Evolutionary conservation across 2,888 invertebrate genomes (phyloP).

Genomic region (Podotricha telesiphe): DNA sequence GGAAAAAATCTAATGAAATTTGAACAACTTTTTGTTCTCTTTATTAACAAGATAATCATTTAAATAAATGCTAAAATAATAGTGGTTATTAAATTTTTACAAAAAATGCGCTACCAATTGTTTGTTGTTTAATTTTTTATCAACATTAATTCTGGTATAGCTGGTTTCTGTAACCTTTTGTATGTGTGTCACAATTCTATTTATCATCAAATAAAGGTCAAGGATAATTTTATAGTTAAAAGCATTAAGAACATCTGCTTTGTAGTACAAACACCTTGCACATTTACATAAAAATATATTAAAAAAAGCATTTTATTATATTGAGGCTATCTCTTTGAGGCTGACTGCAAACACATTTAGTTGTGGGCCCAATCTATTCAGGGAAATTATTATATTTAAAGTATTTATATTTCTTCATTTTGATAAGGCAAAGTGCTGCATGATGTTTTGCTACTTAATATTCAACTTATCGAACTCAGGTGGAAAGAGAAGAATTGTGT

Average conservation of each 20-base stretch:
- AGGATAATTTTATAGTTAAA: constrained; percentile 9
- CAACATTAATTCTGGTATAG: neutral
- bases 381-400: no score
- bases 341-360: no score
- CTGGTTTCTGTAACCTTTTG: constrained; percentile 10
- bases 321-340: no score
- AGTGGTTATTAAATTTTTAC: neutral
- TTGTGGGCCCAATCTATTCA: no score
- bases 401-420: no score
- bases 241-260: constrained; percentile 10
- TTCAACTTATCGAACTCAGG: no score
- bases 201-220: constrained; percentile 8
- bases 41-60: neutral
- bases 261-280: neutral
- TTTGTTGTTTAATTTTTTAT: neutral
- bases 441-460: no score
- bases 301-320: no score
- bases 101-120: neutral
- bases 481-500: no score
- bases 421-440: no score
- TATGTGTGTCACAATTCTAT: constrained; percentile 9
- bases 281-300: no score
- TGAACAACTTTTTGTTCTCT: neutral
- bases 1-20: neutral
- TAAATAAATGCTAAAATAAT: neutral